Conservation (phyloP, 2,113 vertebrate species). For the Carollia perspicillata region DNA sequence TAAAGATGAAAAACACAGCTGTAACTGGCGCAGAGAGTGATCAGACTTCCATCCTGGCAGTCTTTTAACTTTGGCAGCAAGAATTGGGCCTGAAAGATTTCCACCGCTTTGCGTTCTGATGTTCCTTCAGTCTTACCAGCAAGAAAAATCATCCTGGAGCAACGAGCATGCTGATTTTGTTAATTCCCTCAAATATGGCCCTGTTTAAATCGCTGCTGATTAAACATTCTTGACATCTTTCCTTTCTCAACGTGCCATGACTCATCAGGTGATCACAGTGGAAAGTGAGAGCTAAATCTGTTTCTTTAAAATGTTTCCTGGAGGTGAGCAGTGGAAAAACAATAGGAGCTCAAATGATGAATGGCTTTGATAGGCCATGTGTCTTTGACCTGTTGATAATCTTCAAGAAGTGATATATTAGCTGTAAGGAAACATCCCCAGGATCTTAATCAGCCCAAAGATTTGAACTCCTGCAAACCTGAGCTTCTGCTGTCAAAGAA, state of each 20-base stretch:
- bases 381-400: slow-evolving; percentile 54
- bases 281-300: slow-evolving; percentile 59
- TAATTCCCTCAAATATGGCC: slow-evolving; percentile 72
- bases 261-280: slow-evolving; percentile 59
- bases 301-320: slow-evolving; percentile 71
- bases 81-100: slow-evolving; percentile 69
- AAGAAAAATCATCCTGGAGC: slow-evolving; percentile 71
- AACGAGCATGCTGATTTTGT: slow-evolving; percentile 66
- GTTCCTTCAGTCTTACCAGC: slow-evolving; percentile 70
- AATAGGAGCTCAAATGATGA: slow-evolving; percentile 63
- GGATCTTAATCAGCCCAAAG: slow-evolving; percentile 9
- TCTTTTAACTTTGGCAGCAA: slow-evolving; percentile 72
- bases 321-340: slow-evolving; percentile 63
- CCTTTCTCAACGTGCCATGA: slow-evolving; percentile 61
- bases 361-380: slow-evolving; percentile 39
- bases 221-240: slow-evolving; percentile 73
- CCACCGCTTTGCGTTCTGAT: slow-evolving; percentile 65
- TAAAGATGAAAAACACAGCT: slow-evolving; percentile 69
- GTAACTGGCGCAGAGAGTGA: slow-evolving; percentile 64
- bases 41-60: slow-evolving; percentile 70
- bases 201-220: slow-evolving; percentile 73
- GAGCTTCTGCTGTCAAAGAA: slow-evolving; percentile 52
- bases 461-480: slow-evolving; percentile 45
- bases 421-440: slow-evolving; percentile 24
- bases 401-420: slow-evolving; percentile 62